A percentile compares a stretch with the other conserved stretches of the same genome.
Conservation (phyloP, 1,140 invertebrate genomes). For the Penaeus chinensis region DNA sequence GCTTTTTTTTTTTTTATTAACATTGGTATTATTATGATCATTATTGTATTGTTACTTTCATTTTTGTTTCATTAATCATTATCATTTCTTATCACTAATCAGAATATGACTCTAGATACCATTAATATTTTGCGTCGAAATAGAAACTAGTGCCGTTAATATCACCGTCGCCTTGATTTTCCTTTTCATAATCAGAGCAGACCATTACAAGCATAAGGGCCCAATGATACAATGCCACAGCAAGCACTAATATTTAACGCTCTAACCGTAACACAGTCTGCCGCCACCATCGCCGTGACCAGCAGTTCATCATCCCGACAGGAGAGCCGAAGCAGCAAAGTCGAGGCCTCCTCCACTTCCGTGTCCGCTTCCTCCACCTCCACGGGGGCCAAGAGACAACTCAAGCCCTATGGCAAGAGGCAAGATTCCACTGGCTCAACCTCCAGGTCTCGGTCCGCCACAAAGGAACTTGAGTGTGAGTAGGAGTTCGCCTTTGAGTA, state of each 20-base stretch:
- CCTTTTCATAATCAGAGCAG: no score
- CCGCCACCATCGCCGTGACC: conserved; percentile 56
- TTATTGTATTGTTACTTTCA: no score
- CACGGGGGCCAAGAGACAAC: conserved; percentile 69
- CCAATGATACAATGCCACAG: not conserved
- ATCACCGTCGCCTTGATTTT: not conserved
- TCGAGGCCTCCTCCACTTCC: conserved; percentile 15
- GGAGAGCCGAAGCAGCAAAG: not conserved
- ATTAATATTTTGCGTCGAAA: not conserved
- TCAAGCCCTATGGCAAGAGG: conserved; percentile 84
- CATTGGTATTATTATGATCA: no score
- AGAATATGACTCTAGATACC: conserved; percentile 1
- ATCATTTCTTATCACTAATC: not conserved
- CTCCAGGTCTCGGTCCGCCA: conserved; percentile 86
- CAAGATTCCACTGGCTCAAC: conserved; percentile 74
- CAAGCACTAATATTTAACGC: not conserved
- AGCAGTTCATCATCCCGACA: not conserved
- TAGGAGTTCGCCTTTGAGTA: not conserved
- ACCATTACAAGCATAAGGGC: not conserved
- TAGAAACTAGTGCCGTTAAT: conserved; percentile 13
- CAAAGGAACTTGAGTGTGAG: conserved; percentile 83
- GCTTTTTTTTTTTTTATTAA: no score
- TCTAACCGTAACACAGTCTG: conserved; percentile 41
- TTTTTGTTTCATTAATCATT: no score
- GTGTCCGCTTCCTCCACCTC: conserved; percentile 19